These are phyloP conservation scores for Caenorhabditis sp. DNA, from an alignment of 2,888 invertebrate species.

Conservation along the genomic window DNA sequence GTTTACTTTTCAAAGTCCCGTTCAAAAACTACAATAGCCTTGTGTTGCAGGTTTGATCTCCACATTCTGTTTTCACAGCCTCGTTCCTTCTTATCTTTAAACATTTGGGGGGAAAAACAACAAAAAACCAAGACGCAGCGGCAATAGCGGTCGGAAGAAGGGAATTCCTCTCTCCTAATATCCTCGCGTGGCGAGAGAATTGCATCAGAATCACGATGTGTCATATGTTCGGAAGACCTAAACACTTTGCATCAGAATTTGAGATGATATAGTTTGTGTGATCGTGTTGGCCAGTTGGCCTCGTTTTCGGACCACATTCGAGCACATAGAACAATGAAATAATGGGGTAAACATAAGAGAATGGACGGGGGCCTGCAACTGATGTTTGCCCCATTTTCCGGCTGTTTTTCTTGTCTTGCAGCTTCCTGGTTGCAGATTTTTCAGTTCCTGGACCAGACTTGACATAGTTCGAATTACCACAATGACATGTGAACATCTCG, in stretches of 20 bases:
- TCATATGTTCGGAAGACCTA: slow-evolving; percentile 54
- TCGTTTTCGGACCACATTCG: slow-evolving; percentile 20
- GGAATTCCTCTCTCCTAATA: slow-evolving; percentile 51
- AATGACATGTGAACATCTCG: neutral
- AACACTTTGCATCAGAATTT: slow-evolving; percentile 45
- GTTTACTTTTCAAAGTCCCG: slow-evolving; percentile 17
- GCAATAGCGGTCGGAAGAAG: slow-evolving; percentile 8
- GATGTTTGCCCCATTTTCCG: slow-evolving; percentile 46
- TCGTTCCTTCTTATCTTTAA: slow-evolving; percentile 24
- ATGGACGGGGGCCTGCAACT: slow-evolving; percentile 17
- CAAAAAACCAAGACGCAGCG: slow-evolving; percentile 26
- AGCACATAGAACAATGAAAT: slow-evolving; percentile 42
- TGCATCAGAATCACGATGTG: slow-evolving; percentile 53
- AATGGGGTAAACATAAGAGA: slow-evolving; percentile 30
- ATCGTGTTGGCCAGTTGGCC: neutral
- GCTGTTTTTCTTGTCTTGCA: slow-evolving; percentile 29
- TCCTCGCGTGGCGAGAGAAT: slow-evolving; percentile 50
- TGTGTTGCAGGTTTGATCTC: slow-evolving; percentile 46
- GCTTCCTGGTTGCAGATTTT: slow-evolving; percentile 41
- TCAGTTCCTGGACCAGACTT: slow-evolving; percentile 2
- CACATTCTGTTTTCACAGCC: slow-evolving; percentile 13
- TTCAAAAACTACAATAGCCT: slow-evolving; percentile 30
- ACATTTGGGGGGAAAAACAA: slow-evolving; percentile 51
- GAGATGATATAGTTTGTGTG: slow-evolving; percentile 1
- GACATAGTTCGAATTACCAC: slow-evolving; percentile 18